Evolutionary conservation across 2,113 vertebrate genomes (phyloP).

Genomic region (Sciurus niger): DNA sequence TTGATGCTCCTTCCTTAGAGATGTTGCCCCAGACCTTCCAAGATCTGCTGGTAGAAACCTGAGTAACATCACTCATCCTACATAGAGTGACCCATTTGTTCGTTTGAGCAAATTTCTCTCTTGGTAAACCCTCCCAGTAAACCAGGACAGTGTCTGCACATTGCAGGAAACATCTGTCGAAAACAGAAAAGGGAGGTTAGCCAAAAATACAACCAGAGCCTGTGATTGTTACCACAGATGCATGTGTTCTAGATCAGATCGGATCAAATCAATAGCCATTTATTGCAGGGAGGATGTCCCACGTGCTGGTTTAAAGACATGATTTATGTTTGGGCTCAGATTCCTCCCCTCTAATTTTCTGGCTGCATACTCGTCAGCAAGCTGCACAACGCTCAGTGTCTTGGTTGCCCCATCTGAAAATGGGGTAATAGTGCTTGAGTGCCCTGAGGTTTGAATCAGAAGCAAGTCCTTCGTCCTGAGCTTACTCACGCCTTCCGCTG

Average conservation of each 20-base stretch:
- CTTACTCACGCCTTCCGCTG: background rate
- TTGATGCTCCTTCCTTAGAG: background rate
- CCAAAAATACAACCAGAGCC: background rate
- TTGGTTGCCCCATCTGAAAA: background rate
- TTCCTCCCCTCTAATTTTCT: background rate
- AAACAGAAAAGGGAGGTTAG: background rate
- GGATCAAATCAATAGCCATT: background rate
- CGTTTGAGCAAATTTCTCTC: background rate
- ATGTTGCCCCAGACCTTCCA: background rate
- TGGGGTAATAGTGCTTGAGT: background rate
- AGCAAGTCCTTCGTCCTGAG: too few relatives aligned
- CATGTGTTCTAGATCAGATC: background rate
- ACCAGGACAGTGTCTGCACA: background rate
- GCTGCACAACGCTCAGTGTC: background rate
- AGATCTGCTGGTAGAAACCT: background rate
- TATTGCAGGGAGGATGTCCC: background rate
- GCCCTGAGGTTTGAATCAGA: background rate
- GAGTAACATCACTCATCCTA: background rate
- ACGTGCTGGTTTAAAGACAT: background rate
- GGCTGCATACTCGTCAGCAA: background rate
- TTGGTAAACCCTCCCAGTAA: background rate
- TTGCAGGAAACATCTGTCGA: background rate
- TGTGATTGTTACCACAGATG: background rate
- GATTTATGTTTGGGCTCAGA: background rate
- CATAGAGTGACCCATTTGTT: background rate